Evolutionary conservation across 2,888 invertebrate genomes (phyloP).

Genomic region (Acholoe squamosa): DNA sequence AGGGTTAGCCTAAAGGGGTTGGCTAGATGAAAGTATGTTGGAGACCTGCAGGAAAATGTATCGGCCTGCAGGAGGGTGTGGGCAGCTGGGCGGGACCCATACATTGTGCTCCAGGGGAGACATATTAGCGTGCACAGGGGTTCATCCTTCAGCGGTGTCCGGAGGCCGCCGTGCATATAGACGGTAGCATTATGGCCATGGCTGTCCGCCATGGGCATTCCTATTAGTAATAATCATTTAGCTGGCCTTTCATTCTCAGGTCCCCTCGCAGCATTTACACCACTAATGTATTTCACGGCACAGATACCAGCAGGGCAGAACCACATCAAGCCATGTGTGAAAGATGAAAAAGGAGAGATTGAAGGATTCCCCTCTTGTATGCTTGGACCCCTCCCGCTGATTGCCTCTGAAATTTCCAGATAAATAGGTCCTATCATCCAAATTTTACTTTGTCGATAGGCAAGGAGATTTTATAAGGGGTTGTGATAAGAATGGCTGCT

Average conservation of each 20-base stretch:
- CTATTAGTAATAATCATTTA: conserved; percentile 47
- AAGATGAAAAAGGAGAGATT: too few species aligned
- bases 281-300: not conserved
- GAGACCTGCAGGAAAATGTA: not conserved
- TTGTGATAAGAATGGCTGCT: too few species aligned
- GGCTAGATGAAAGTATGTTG: not conserved
- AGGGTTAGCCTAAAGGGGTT: not conserved
- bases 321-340: too few species aligned
- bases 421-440: too few species aligned
- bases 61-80: not conserved
- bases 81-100: not conserved
- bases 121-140: not conserved
- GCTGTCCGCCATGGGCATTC: not conserved
- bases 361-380: too few species aligned
- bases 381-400: too few species aligned
- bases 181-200: not conserved
- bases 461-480: too few species aligned
- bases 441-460: too few species aligned
- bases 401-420: too few species aligned
- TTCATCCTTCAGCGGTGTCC: not conserved
- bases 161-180: conserved; percentile 8
- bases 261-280: not conserved
- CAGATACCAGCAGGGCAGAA: not conserved
- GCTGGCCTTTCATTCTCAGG: conserved; percentile 3
- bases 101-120: not conserved